These are phyloP conservation scores for Drosophila suboccidentalis DNA, from an alignment of 2,888 invertebrate species.

Conservation along the genomic window DNA sequence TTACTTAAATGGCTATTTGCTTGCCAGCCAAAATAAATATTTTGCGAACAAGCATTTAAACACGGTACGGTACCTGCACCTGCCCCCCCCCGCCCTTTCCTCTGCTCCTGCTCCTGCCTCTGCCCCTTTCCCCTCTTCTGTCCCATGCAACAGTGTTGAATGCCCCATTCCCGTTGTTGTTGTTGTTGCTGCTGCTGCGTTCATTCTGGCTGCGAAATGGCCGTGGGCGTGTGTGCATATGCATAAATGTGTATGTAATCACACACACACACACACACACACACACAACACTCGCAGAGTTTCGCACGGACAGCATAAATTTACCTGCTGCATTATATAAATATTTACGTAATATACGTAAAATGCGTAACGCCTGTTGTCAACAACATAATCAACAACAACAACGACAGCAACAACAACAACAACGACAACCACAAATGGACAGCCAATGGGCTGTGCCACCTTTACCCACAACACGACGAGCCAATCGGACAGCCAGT, in stretches of 20 bases:
- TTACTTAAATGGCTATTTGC: slow-evolving; percentile 80
- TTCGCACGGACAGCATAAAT: slow-evolving; percentile 47
- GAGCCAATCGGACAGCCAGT: slow-evolving; percentile 24
- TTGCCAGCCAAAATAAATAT: slow-evolving; percentile 76
- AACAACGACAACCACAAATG: slow-evolving; percentile 30
- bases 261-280: slow-evolving; percentile 24
- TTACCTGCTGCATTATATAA: slow-evolving; percentile 82
- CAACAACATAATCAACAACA: slow-evolving; percentile 83
- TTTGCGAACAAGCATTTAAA: slow-evolving; percentile 74
- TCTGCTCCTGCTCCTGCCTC: neutral
- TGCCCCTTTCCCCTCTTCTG: neutral
- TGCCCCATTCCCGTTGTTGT: slow-evolving; percentile 9
- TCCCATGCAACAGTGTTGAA: slow-evolving; percentile 2
- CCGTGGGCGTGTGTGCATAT: slow-evolving; percentile 63
- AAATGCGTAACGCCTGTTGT: slow-evolving; percentile 84
- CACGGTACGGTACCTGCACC: slow-evolving; percentile 20
- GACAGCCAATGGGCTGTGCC: slow-evolving; percentile 51
- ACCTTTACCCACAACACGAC: slow-evolving; percentile 27
- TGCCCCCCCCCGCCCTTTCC: neutral
- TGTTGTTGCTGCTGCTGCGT: slow-evolving; percentile 3
- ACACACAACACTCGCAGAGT: slow-evolving; percentile 14
- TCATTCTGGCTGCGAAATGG: slow-evolving; percentile 37
- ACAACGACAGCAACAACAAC: slow-evolving; percentile 18
- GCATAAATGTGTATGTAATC: slow-evolving; percentile 37
- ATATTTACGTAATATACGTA: slow-evolving; percentile 82